Base-by-base conservation (phyloP, 2,797 vertebrate genomes). In the Coccyzus lansbergi region DNA sequence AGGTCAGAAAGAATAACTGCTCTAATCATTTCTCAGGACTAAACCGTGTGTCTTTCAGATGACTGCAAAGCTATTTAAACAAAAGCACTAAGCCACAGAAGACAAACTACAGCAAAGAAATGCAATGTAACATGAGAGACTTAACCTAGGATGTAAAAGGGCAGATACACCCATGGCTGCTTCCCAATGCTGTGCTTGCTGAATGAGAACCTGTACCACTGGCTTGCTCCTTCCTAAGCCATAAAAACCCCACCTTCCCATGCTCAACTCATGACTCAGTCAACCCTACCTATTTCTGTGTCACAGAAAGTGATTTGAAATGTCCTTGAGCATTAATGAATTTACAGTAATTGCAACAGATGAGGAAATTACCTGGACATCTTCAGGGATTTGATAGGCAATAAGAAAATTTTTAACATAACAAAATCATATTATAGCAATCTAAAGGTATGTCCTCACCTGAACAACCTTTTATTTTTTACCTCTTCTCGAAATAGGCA, bases 81-180 rank as follows among this genome's bases (percentile, higher is more conserved):
- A 31, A 65, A 86, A 59, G 10, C 22, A 81, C 6, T 53, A 68
- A 56, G 20, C 16, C 46, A 60, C 2, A 1, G 13, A 25, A 75
- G 33, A 55, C 4, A 62, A 77, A 34, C 7, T 28, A 44, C 6
- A 42, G 8, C 16, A 26, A 53, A 79, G 28, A 36, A 67, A 46
- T 28, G 42, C 0, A 5, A 48, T 12, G 29, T 36, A 49, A 8
- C 8, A 22, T 4, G 3, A 7, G 78, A 86, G 44, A 52, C 9
- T 48, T 69, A n/a, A 55, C 21, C 34, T 36, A 36, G 33, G 12
- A 44, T n/a, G 22, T 13, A 29, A 59, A 65, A n/a, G 19, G 48
- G 42, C 1, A 0, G 20, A 70, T 16, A 40, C 16, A 31, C 9
- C 8, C 53, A 14, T 0, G 2, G 53, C 15, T 31, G 46, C 76